Percentiles rank a stretch among this genome's conserved stretches.
Evolutionary conservation across 2,113 vertebrate species (phyloP).

Genomic region (Oncorhynchus keta): DNA sequence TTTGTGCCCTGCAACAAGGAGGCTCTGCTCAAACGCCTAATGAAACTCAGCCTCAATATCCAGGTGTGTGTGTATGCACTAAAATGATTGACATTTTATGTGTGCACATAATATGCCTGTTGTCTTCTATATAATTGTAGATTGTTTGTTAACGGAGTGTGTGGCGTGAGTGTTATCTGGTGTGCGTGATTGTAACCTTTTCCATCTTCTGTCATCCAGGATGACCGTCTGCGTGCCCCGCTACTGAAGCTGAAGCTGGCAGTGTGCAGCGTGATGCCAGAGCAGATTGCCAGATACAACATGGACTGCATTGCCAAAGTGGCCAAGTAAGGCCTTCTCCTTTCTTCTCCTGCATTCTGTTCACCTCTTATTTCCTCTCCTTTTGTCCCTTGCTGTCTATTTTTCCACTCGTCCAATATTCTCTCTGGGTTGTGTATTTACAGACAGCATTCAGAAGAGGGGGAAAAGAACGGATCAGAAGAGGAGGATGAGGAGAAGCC

Average conservation of each 20-base stretch:
- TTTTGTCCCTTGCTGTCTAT: background rate
- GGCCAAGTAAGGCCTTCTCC: slow-evolving; percentile 77
- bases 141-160: background rate
- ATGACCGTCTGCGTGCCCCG: slow-evolving; percentile 89
- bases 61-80: slow-evolving; percentile 75
- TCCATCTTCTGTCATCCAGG: slow-evolving; percentile 66
- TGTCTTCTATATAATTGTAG: background rate
- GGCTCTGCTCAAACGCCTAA: slow-evolving; percentile 93
- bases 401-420: background rate
- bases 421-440: background rate
- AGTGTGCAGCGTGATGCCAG: slow-evolving; percentile 93
- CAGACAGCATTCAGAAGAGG: slow-evolving; percentile 90
- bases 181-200: background rate
- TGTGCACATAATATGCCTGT: background rate
- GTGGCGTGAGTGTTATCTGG: background rate
- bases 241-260: slow-evolving; percentile 94
- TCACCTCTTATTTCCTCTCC: no score
- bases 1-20: slow-evolving; percentile 98
- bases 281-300: slow-evolving; percentile 93
- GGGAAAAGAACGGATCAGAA: slow-evolving; percentile 92
- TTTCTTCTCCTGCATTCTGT: background rate
- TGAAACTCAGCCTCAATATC: slow-evolving; percentile 95
- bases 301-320: slow-evolving; percentile 96
- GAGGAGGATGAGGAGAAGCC: slow-evolving; percentile 98
- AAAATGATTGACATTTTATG: background rate